Percentiles rank a stretch among this genome's conserved stretches.
phyloP scores from a whole-genome alignment of 2,113 vertebrate genomes.

The Actinemys pallida region DNA sequence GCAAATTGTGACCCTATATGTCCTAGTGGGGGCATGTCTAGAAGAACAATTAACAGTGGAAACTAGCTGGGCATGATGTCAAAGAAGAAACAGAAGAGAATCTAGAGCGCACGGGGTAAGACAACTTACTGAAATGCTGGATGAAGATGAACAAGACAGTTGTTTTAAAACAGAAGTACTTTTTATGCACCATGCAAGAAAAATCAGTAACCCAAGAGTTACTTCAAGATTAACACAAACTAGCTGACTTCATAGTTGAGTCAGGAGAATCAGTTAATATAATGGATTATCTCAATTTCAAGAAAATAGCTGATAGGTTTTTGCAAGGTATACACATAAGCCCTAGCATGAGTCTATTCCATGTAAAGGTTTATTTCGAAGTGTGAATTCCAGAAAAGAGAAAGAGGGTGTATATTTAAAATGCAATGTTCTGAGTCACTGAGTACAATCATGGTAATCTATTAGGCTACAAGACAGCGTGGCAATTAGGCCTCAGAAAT shows the following conservation, averaged over 20 bases:
- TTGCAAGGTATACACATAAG: no score
- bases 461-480: constrained; percentile 28
- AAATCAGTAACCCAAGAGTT: background rate
- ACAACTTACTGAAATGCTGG: background rate
- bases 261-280: background rate
- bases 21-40: background rate
- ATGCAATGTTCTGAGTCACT: constrained; percentile 27
- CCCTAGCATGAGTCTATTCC: background rate
- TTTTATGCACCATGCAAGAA: background rate
- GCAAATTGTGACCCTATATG: background rate
- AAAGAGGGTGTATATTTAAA: background rate
- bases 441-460: constrained; percentile 32
- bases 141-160: background rate
- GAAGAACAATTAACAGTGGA: background rate
- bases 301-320: background rate
- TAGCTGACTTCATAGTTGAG: background rate
- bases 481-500: background rate
- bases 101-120: background rate
- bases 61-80: background rate
- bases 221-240: background rate
- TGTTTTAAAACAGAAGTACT: constrained; percentile 18
- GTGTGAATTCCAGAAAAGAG: background rate
- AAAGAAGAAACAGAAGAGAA: constrained; percentile 11
- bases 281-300: constrained; percentile 28
- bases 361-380: constrained; percentile 35